Base-by-base conservation (phyloP, 2,888 invertebrate species). In the Lymantria monacha region DNA sequence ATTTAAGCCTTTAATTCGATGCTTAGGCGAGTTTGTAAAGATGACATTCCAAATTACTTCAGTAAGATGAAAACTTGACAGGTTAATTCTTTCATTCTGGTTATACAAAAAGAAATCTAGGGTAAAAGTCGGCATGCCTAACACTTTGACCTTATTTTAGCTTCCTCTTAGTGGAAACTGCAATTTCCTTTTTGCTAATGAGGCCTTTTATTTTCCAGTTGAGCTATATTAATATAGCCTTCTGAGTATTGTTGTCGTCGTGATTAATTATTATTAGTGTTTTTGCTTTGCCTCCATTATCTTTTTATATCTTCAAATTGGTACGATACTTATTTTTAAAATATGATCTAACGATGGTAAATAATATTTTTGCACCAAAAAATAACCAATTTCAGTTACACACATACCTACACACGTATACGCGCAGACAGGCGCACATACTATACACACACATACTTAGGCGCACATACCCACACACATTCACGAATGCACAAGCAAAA, bases 161-260 rank as follows among this genome's bases (percentile, higher is more conserved):
- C 80, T 83, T 83, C 79, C 78, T 79, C 72, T 74, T 72, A 72
- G 75, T 70, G 80, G 81, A 83, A 86, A 81, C 81, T 85, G 88
- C 87, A 89, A 88, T 87, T 90, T 89, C 88, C 88, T 80, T 83
- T 84, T 82, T 85, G 77, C 86, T 89, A 89, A 89, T 87, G 89
- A 89, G 87, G 75, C 77, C 81, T 82, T 85, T 86, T 83, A 85
- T 88, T 81, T 81, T 77, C 64, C 76, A 76, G 76, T 74, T 70
- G 65, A 70, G 48, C 46, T 52, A 47, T 44, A 43, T 45, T 5
- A 44, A 22, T n/a, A n/a, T n/a, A 44, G 44, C 57, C 60, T 55
- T 57, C 61, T 61, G 50, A 52, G 41, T 42, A 45, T 63, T 58
- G 47, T 63, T 59, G 52, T 61, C 46, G 58, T 54, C 46, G 49